Base-by-base conservation (phyloP, 64 coral and sea anemone species). In the Montipora efflorescens region DNA sequence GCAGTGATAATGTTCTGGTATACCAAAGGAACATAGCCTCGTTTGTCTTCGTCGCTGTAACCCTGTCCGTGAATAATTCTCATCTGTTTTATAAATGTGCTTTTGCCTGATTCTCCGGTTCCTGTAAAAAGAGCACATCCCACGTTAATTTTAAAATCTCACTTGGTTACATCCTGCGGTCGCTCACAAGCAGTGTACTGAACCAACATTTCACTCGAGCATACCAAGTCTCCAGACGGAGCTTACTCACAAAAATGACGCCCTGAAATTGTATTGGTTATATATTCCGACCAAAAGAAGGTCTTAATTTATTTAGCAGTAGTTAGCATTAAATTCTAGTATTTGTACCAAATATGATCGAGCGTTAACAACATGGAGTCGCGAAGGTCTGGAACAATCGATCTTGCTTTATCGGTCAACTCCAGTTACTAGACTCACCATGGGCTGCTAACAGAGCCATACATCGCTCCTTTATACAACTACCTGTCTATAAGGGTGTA, bases 61-160 rank as follows among this genome's bases (percentile, higher is more conserved):
- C 98, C 98, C 57, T 99, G 98, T 15, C 98, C 98, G 64, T 99
- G 98, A 87, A 99, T 99, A 93, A 99, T 99, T 93, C 98, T 87
- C 98, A 99, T 99, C 88, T 99, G 98, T 87, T 99, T 99, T 59
- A 99, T 99, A 74, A 99, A 99, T 19, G 98, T 99, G 87, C 98
- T 99, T 90, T 99, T 99, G n/a, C 98, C 98, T 19, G 98, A 99
- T 61, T 99, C 98, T 59, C 98, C 98, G 53, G 98, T 99, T 72
- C 98, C 98, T 99, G 82, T 52, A 50, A 86, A 86, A 86, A 86
- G 82, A 70, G 66, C 66, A 72, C 82, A 86, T 86, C 82, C 64
- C 64, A 72, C 66, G 19, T 70, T 86, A 47, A 86, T 78, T 76
- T 46, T 12, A 23, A 43, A 68, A 84, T 62, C 79, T 82, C 53